Conservation (phyloP, 2,888 invertebrate species). For the Luffia ferchaultella region DNA sequence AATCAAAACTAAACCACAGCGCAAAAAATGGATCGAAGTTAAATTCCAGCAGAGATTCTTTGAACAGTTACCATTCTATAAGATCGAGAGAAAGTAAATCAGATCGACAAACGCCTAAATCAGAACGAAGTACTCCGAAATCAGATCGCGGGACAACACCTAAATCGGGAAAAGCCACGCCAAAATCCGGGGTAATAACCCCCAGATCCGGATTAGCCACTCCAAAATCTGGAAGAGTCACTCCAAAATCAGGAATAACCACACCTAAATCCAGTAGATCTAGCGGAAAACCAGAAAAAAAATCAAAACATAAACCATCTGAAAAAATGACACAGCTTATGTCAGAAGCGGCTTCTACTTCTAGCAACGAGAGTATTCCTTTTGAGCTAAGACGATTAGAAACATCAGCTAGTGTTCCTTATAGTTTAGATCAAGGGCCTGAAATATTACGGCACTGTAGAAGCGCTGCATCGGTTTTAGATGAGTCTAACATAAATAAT, state of each 20-base stretch:
- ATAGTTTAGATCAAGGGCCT: constrained; percentile 62
- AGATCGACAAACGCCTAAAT: constrained; percentile 52
- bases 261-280: constrained; percentile 69
- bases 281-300: constrained; percentile 54
- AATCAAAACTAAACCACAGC: constrained; percentile 45
- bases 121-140: constrained; percentile 56
- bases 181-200: constrained; percentile 49
- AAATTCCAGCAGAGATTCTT: constrained; percentile 56
- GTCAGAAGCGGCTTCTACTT: constrained; percentile 67
- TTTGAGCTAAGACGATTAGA: constrained; percentile 57
- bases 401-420: constrained; percentile 72
- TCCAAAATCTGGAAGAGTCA: constrained; percentile 48
- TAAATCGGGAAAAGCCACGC: constrained; percentile 52
- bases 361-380: constrained; percentile 66
- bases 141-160: constrained; percentile 42
- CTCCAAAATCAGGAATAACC: constrained; percentile 50
- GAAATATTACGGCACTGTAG: constrained; percentile 61
- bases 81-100: constrained; percentile 59
- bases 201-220: constrained; percentile 52
- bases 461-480: constrained; percentile 64
- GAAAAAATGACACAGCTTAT: constrained; percentile 62
- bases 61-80: constrained; percentile 59
- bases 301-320: constrained; percentile 52
- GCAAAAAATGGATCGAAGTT: constrained; percentile 46
- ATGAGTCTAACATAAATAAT: constrained; percentile 61